Evolutionary conservation across 1,140 invertebrate species (phyloP).

Genomic region (Papilio helenus): DNA sequence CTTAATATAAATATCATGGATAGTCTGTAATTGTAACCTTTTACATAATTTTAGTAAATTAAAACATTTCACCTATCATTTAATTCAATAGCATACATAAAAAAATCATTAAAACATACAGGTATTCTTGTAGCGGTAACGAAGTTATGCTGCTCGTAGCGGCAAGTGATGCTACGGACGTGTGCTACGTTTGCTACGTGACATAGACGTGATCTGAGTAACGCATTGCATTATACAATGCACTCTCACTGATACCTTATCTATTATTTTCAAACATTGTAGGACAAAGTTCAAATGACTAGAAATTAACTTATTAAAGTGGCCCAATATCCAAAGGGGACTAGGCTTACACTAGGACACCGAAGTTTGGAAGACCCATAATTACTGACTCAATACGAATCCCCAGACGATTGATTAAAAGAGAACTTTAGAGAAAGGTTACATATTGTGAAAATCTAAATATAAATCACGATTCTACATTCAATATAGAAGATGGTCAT

Average conservation of each 20-base stretch:
- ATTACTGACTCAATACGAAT: too few relatives aligned
- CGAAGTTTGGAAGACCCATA: too few relatives aligned
- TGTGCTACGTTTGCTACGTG: neutral
- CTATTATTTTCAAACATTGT: neutral
- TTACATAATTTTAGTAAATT: too few relatives aligned
- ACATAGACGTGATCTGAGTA: neutral
- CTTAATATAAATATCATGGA: too few relatives aligned
- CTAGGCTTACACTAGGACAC: too few relatives aligned
- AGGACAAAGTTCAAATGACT: too few relatives aligned
- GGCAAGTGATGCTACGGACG: neutral
- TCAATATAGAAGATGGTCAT: neutral
- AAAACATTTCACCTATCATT: neutral
- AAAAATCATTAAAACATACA: neutral
- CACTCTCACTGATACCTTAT: neutral
- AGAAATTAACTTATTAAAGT: too few relatives aligned
- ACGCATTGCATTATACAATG: neutral
- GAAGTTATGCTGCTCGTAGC: conserved; percentile 5
- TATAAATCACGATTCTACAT: neutral
- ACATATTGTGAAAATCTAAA: neutral
- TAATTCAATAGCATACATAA: neutral
- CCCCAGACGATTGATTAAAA: too few relatives aligned
- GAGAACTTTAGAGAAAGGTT: too few relatives aligned
- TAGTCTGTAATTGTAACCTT: too few relatives aligned
- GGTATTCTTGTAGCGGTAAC: neutral
- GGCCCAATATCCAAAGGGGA: too few relatives aligned